Percentiles rank a stretch among this genome's conserved stretches.
These are phyloP conservation scores for Globicephala melas DNA, from an alignment of 2,113 vertebrate genomes.

Conservation along the genomic window DNA sequence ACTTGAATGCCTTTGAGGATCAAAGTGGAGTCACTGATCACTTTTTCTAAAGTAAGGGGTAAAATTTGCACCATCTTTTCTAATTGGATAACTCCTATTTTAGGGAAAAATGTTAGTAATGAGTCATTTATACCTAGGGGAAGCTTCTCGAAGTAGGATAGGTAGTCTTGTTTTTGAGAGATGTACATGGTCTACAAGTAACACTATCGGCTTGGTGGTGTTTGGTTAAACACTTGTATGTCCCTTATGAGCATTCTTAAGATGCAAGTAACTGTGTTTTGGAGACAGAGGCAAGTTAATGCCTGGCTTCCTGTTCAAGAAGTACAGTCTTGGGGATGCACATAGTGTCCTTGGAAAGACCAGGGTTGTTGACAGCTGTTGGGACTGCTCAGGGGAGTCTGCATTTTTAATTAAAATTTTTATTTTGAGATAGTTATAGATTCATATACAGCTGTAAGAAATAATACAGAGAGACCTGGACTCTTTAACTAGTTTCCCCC, in stretches of 20 bases:
- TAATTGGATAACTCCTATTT: neutral
- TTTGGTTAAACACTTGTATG: neutral
- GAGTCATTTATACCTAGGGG: neutral
- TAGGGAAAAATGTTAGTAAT: neutral
- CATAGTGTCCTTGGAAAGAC: neutral
- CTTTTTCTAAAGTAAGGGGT: neutral
- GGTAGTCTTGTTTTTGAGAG: neutral
- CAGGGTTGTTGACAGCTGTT: neutral
- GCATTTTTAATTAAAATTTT: neutral
- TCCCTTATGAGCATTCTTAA: neutral
- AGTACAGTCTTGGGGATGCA: neutral
- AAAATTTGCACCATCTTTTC: neutral
- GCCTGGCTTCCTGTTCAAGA: neutral
- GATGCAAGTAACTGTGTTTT: neutral
- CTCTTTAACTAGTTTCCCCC: neutral
- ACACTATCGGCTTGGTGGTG: neutral
- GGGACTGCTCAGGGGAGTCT: neutral
- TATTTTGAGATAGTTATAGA: neutral
- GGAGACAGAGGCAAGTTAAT: neutral
- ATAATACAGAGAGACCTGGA: neutral
- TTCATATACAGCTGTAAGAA: neutral
- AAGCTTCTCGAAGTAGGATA: neutral
- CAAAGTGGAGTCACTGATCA: neutral
- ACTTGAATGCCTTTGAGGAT: neutral
- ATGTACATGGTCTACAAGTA: neutral